Percentiles rank a stretch among this genome's conserved stretches.
Evolutionary conservation across 2,888 invertebrate genomes (phyloP).

Genomic region (Acrocyrtus sp.): DNA sequence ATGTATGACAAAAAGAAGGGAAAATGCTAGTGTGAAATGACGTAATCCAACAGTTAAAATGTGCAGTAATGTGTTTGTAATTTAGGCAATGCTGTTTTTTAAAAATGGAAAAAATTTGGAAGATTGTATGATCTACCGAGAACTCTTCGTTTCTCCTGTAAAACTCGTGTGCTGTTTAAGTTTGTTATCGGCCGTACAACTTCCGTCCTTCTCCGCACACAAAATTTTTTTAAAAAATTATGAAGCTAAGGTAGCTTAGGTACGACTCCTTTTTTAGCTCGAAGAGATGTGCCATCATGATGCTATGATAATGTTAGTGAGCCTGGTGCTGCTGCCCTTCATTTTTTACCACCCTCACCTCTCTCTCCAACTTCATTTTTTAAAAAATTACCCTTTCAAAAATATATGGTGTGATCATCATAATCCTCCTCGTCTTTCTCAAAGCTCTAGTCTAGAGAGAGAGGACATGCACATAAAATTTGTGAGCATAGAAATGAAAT

Average conservation of each 20-base stretch:
- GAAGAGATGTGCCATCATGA: too few relatives aligned
- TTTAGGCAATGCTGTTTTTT: too few relatives aligned
- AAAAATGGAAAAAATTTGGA: too few relatives aligned
- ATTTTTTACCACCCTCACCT: conserved; percentile 60
- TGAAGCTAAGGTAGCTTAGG: too few relatives aligned
- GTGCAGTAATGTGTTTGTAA: too few relatives aligned
- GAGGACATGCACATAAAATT: conserved; percentile 8
- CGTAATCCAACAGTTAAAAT: conserved; percentile 2
- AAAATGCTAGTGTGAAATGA: conserved; percentile 8
- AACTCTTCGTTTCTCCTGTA: too few relatives aligned
- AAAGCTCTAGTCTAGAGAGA: background rate
- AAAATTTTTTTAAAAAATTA: too few relatives aligned
- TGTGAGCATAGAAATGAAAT: background rate
- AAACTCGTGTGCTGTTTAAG: too few relatives aligned
- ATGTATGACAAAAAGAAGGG: background rate
- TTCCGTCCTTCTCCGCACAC: conserved; percentile 57
- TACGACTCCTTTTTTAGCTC: too few relatives aligned
- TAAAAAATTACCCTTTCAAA: conserved; percentile 40
- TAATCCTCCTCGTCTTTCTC: conserved; percentile 24
- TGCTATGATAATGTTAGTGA: background rate
- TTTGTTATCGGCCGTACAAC: conserved; percentile 32
- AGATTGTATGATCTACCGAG: too few relatives aligned
- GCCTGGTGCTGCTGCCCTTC: conserved; percentile 43
- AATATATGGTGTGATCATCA: conserved; percentile 32
- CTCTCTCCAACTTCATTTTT: background rate